Evolutionary conservation across 2,888 invertebrate genomes (phyloP).

Genomic region (Iselma pallidipennis): DNA sequence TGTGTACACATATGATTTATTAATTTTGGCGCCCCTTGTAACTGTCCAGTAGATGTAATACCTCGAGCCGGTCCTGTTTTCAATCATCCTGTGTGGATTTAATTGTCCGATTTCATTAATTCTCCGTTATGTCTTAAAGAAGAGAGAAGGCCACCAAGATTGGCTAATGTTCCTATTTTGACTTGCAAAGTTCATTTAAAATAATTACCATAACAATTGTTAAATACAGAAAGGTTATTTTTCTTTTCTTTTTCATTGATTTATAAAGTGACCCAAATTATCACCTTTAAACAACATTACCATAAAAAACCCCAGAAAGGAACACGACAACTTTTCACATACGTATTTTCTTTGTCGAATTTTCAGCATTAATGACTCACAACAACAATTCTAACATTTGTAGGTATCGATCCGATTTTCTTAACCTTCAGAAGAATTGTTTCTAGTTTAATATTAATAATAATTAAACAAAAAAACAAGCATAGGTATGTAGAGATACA

Average conservation of each 20-base stretch:
- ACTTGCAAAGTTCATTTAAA: slow-evolving; percentile 9
- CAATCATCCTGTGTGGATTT: too few relatives aligned
- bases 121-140: background rate
- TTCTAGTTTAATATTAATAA: too few relatives aligned
- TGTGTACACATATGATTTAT: too few relatives aligned
- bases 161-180: slow-evolving; percentile 14
- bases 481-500: too few relatives aligned
- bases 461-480: background rate
- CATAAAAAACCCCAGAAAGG: background rate
- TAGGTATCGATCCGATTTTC: background rate
- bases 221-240: slow-evolving; percentile 11
- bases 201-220: slow-evolving; percentile 21
- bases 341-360: background rate
- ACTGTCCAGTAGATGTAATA: too few relatives aligned
- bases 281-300: background rate
- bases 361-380: background rate
- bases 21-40: too few relatives aligned
- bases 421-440: background rate
- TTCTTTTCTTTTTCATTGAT: slow-evolving; percentile 14
- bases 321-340: background rate
- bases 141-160: background rate
- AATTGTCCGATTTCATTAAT: too few relatives aligned
- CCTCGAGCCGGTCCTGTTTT: too few relatives aligned
- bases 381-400: too few relatives aligned
- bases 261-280: slow-evolving; percentile 20